A percentile compares a stretch with the other conserved stretches of the same genome.
Evolutionary conservation across 92 coral and sea anemone genomes (phyloP).

Genomic region (Umimayanthus kanabou): DNA sequence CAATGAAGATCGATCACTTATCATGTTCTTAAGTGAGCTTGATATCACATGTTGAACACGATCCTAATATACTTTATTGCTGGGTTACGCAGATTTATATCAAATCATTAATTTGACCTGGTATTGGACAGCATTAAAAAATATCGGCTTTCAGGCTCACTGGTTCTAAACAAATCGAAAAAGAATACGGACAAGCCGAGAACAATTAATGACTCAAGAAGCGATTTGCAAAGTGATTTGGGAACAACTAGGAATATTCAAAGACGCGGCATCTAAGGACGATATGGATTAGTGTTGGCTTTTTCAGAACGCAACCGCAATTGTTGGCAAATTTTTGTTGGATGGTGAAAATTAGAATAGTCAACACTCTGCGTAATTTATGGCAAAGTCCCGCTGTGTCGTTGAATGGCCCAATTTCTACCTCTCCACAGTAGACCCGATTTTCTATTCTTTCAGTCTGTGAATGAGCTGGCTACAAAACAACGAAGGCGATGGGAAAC

Average conservation of each 20-base stretch:
- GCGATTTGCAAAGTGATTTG: constrained; percentile 10
- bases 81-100: constrained; percentile 14
- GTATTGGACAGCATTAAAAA: constrained; percentile 3
- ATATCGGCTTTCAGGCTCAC: constrained; percentile 26
- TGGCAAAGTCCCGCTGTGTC: constrained; percentile 28
- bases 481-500: neutral
- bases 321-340: constrained; percentile 28
- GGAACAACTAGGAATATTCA: neutral
- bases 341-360: constrained; percentile 15
- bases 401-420: constrained; percentile 8
- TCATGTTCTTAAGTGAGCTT: neutral
- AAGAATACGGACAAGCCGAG: constrained; percentile 29
- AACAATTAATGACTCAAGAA: constrained; percentile 25
- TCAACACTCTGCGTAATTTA: constrained; percentile 19
- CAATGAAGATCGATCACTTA: neutral
- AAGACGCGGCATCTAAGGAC: neutral
- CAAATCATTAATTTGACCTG: constrained; percentile 18
- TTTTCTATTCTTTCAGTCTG: neutral
- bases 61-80: neutral
- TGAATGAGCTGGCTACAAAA: neutral
- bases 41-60: neutral
- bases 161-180: constrained; percentile 28
- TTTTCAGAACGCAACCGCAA: neutral
- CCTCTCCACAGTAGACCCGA: neutral
- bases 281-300: neutral